Conservation (phyloP, 1,140 invertebrate genomes). For the Danaus plexippus region DNA sequence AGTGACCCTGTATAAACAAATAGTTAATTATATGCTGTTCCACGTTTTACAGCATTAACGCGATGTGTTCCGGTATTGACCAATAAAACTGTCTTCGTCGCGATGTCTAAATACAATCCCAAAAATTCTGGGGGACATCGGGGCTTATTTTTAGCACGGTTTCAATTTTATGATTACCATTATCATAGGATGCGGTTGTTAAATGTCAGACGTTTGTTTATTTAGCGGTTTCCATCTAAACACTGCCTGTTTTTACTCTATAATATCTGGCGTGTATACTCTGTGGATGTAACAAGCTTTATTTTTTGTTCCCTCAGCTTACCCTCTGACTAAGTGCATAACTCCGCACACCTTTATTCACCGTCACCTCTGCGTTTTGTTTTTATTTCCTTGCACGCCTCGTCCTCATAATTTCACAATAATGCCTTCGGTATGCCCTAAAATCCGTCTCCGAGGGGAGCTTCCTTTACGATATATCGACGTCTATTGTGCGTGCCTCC, state of each 20-base stretch:
- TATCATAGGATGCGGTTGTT: conserved; percentile 47
- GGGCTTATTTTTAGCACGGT: conserved; percentile 45
- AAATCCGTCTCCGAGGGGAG: conserved; percentile 52
- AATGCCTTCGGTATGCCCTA: conserved; percentile 52
- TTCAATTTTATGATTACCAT: conserved; percentile 52
- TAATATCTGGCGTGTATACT: conserved; percentile 25
- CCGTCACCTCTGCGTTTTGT: conserved; percentile 59
- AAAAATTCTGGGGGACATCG: conserved; percentile 41
- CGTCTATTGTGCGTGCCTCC: conserved; percentile 51
- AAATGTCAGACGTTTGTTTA: conserved; percentile 51
- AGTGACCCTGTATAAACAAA: conserved; percentile 24
- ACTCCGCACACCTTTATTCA: conserved; percentile 50
- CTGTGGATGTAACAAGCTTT: conserved; percentile 34
- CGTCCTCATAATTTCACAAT: conserved; percentile 61
- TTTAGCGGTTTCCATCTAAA: conserved; percentile 45
- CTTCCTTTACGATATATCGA: conserved; percentile 38
- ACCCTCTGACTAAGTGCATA: conserved; percentile 50
- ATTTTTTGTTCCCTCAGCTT: conserved; percentile 35
- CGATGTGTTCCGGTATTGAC: conserved; percentile 37
- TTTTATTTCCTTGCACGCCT: conserved; percentile 61
- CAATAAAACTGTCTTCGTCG: conserved; percentile 51
- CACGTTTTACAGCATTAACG: conserved; percentile 28
- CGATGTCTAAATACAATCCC: conserved; percentile 37
- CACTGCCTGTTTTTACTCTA: conserved; percentile 26
- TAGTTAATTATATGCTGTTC: conserved; percentile 24